These are phyloP conservation scores for Spialia ferax DNA, from an alignment of 2,888 invertebrate species.

Conservation along the genomic window DNA sequence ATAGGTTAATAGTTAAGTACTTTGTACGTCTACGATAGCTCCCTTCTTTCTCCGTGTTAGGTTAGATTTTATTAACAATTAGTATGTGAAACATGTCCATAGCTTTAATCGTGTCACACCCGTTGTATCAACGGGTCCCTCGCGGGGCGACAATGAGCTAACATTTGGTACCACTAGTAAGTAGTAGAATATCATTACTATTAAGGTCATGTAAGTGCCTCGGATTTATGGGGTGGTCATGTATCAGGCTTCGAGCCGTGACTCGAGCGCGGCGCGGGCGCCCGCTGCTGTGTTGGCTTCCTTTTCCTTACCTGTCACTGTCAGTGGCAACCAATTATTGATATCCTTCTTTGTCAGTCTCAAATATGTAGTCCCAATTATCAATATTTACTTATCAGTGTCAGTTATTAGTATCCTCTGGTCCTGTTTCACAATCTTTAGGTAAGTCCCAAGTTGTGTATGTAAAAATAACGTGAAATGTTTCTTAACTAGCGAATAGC, in stretches of 20 bases:
- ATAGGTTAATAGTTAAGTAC: constrained; percentile 75
- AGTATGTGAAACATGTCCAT: constrained; percentile 85
- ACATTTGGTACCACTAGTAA: constrained; percentile 78
- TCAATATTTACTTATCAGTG: too few species aligned
- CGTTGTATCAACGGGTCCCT: constrained; percentile 84
- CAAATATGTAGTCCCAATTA: too few species aligned
- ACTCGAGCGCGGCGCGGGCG: constrained; percentile 41
- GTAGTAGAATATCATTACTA: constrained; percentile 84
- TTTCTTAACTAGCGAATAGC: too few species aligned
- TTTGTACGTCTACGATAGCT: constrained; percentile 80
- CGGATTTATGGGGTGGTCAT: constrained; percentile 79
- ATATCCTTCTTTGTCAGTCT: too few species aligned
- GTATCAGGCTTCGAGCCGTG: constrained; percentile 49
- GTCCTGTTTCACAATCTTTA: too few species aligned
- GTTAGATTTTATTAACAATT: constrained; percentile 75
- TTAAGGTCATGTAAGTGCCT: constrained; percentile 86
- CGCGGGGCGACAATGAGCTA: constrained; percentile 74
- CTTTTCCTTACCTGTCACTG: not conserved
- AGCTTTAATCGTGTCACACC: constrained; percentile 84
- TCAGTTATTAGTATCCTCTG: too few species aligned
- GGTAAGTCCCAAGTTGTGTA: too few species aligned
- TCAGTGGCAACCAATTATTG: too few species aligned
- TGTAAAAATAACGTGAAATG: too few species aligned
- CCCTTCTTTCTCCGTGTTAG: constrained; percentile 83
- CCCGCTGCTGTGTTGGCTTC: constrained; percentile 13